Conservation (phyloP, 2,888 invertebrate species). For the Biston betularia region DNA sequence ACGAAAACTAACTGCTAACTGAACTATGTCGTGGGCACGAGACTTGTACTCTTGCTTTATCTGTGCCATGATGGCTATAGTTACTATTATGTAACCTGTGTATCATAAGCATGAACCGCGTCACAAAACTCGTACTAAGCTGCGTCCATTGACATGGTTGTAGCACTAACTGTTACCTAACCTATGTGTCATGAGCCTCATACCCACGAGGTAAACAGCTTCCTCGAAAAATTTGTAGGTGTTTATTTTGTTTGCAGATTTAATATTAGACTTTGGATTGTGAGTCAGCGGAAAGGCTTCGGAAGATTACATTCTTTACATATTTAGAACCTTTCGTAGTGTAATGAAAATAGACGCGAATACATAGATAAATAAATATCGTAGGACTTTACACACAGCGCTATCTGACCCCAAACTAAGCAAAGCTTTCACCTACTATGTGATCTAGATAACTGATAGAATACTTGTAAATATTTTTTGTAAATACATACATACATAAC, state of each 20-base stretch:
- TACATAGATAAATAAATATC: too few relatives aligned
- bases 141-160: conserved; percentile 7
- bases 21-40: conserved; percentile 16
- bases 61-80: background rate
- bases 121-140: conserved; percentile 11
- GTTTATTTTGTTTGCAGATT: conserved; percentile 22
- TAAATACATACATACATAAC: too few relatives aligned
- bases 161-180: conserved; percentile 21
- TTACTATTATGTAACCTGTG: conserved; percentile 1
- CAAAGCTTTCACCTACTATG: too few relatives aligned
- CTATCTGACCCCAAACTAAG: too few relatives aligned
- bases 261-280: conserved; percentile 19
- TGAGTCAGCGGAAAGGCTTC: conserved; percentile 24
- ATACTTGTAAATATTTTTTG: too few relatives aligned
- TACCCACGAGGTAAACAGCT: conserved; percentile 24
- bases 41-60: background rate
- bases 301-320: conserved; percentile 8
- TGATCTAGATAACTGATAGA: too few relatives aligned
- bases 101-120: background rate
- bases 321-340: background rate
- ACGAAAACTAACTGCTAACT: conserved; percentile 22
- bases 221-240: conserved; percentile 19
- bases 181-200: conserved; percentile 24
- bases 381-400: too few relatives aligned
- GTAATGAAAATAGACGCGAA: background rate